phyloP scores from a whole-genome alignment of 2,797 vertebrate species.

The Molossus alvarezi region DNA sequence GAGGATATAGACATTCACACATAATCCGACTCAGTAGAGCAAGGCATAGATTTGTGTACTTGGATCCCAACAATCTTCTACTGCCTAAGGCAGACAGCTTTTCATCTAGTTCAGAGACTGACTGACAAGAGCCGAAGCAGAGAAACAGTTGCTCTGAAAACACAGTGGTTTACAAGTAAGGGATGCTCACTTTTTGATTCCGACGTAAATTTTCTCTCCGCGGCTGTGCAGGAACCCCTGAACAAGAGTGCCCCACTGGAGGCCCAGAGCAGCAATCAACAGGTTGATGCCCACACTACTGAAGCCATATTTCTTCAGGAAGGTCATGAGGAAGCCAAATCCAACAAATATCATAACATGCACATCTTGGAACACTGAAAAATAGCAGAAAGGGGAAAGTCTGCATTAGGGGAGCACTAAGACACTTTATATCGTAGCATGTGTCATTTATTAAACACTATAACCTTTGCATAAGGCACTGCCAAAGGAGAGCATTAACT shows the following conservation, averaged over 20 bases:
- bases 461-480: not conserved
- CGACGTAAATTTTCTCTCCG: constrained; percentile 89
- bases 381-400: not conserved
- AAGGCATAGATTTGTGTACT: not conserved
- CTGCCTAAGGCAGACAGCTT: not conserved
- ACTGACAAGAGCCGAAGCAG: not conserved
- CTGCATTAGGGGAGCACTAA: not conserved
- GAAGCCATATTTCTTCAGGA: constrained; percentile 97
- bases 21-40: not conserved
- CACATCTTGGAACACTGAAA: constrained; percentile 97
- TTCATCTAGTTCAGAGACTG: not conserved
- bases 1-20: not conserved
- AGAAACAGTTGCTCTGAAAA: constrained; percentile 5
- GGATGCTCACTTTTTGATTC: constrained; percentile 90
- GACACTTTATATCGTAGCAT: not conserved
- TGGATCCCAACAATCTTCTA: not conserved
- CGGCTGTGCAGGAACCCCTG: constrained; percentile 93
- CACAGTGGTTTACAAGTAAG: not conserved
- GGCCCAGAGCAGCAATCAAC: constrained; percentile 96
- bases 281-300: constrained; percentile 97
- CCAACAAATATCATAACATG: constrained; percentile 99
- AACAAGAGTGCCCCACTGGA: constrained; percentile 96
- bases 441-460: not conserved
- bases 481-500: not conserved
- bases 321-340: constrained; percentile 99